phyloP scores from a whole-genome alignment of 2,888 invertebrate genomes.

The Drosophila mettleri region DNA sequence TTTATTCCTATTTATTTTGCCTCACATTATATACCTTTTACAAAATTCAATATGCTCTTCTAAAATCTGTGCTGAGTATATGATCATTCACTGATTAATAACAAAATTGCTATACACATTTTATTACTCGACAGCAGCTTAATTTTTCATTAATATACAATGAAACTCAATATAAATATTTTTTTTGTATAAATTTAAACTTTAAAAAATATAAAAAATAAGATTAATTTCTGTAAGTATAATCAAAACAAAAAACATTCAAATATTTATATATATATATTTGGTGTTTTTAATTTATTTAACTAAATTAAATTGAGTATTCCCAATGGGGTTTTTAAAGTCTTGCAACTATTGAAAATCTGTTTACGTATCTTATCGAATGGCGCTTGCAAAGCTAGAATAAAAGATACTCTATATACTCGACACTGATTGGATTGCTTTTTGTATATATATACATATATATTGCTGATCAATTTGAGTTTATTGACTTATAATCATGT shows the following conservation, averaged over 20 bases:
- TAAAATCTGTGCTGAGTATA: background rate
- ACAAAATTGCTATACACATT: background rate
- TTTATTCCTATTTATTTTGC: no score
- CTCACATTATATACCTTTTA: background rate
- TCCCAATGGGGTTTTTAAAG: background rate
- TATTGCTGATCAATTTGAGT: conserved; percentile 38
- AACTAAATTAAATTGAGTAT: background rate
- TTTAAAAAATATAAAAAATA: background rate
- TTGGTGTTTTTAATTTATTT: background rate
- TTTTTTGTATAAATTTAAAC: conserved; percentile 2
- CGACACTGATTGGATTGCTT: conserved; percentile 21
- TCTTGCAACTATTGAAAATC: background rate
- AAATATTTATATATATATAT: conserved; percentile 3
- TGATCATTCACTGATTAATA: background rate
- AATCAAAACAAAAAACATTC: no score
- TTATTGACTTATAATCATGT: conserved; percentile 35
- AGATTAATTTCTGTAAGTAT: background rate
- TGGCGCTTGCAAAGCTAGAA: background rate
- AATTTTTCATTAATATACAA: conserved; percentile 6
- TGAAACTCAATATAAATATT: background rate
- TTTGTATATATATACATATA: background rate
- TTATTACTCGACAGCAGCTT: background rate
- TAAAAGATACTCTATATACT: background rate
- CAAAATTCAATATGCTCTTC: background rate
- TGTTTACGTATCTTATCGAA: no score